Conservation (phyloP, 1,140 invertebrate species). For the silkworm (Bombyx mori) region DNA sequence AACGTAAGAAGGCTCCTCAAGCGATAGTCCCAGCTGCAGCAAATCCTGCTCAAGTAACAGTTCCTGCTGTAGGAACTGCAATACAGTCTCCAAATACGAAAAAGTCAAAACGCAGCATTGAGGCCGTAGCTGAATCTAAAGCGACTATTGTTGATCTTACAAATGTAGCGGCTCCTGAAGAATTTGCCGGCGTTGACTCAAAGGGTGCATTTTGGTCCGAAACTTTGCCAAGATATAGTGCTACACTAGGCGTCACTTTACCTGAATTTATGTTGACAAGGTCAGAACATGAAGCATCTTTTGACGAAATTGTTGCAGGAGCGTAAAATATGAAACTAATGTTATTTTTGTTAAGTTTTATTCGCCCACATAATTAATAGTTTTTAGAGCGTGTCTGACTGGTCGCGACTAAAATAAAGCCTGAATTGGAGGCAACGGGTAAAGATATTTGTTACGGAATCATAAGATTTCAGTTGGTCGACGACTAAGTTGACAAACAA, state of each 20-base stretch:
- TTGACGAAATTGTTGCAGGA: conserved; percentile 73
- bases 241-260: conserved; percentile 73
- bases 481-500: conserved; percentile 18
- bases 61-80: conserved; percentile 9
- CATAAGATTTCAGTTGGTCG: conserved; percentile 44
- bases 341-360: conserved; percentile 20
- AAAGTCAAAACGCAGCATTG: conserved; percentile 47
- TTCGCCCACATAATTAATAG: conserved; percentile 38
- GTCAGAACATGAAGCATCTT: conserved; percentile 77
- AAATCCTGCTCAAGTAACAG: conserved; percentile 19
- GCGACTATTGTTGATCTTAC: conserved; percentile 46
- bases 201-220: conserved; percentile 74
- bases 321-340: conserved; percentile 28
- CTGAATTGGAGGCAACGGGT: conserved; percentile 35
- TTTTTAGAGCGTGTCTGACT: conserved; percentile 60
- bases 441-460: conserved; percentile 50
- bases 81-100: conserved; percentile 9
- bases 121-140: conserved; percentile 33
- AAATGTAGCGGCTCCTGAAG: conserved; percentile 63
- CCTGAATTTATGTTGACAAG: conserved; percentile 78
- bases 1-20: conserved; percentile 51
- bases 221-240: conserved; percentile 75
- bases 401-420: conserved; percentile 42
- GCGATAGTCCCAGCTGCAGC: conserved; percentile 27
- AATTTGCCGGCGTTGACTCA: conserved; percentile 66